Conservation (phyloP, 2,113 vertebrate genomes). For the Clarias gariepinus region DNA sequence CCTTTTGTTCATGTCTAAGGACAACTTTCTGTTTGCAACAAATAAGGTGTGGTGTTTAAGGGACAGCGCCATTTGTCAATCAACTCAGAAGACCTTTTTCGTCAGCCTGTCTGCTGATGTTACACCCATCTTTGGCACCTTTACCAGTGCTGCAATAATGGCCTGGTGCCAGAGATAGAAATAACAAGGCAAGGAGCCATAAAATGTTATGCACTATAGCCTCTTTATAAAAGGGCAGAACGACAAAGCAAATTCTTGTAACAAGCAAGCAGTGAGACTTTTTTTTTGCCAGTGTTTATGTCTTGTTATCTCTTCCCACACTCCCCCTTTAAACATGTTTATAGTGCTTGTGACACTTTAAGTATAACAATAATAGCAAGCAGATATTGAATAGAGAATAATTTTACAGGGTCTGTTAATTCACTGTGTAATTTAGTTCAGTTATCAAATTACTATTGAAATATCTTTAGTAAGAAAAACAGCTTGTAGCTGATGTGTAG, state of each 20-base stretch:
- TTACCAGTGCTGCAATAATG: constrained; percentile 14
- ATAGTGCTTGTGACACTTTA: constrained; percentile 28
- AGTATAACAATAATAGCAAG: constrained; percentile 15
- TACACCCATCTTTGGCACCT: constrained; percentile 21
- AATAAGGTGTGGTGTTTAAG: background rate
- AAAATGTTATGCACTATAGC: constrained; percentile 39
- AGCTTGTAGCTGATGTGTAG: background rate
- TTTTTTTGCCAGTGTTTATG: constrained; percentile 26
- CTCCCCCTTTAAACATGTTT: background rate
- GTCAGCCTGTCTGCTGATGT: constrained; percentile 20
- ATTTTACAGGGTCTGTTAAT: background rate
- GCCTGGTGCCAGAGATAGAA: constrained; percentile 37
- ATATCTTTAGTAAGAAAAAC: no score
- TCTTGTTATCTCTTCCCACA: constrained; percentile 18
- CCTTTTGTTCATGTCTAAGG: background rate
- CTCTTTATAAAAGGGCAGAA: constrained; percentile 37
- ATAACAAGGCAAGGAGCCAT: constrained; percentile 43
- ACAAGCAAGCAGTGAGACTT: constrained; percentile 14
- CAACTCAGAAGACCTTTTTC: background rate
- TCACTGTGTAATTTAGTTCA: background rate
- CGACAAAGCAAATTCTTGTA: constrained; percentile 30
- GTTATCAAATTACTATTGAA: no score
- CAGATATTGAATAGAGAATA: background rate
- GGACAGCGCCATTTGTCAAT: background rate
- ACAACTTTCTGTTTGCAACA: background rate